Conservation (phyloP, 2,797 vertebrate genomes). For the Bradypus variegatus region DNA sequence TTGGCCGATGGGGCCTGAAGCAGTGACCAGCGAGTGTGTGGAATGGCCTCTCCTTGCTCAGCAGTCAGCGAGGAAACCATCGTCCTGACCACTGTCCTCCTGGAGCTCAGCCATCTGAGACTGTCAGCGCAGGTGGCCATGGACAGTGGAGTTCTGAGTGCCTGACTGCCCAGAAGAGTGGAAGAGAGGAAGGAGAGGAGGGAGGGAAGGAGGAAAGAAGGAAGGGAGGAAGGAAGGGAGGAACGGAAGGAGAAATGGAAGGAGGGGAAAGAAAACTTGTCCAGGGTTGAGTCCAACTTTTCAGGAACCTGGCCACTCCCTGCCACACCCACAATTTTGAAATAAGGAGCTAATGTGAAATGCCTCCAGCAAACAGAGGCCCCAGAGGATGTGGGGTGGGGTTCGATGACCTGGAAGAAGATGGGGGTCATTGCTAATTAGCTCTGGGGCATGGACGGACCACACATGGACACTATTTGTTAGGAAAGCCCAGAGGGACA, state of each 20-base stretch:
- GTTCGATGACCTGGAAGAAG: not conserved
- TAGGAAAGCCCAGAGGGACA: not conserved
- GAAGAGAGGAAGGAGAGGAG: not conserved
- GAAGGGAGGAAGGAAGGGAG: not conserved
- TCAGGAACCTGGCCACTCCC: not conserved
- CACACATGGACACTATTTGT: not conserved
- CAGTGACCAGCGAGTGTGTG: not conserved
- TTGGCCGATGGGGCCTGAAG: not conserved
- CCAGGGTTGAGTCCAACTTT: not conserved
- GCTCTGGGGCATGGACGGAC: not conserved
- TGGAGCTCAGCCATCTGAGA: no score
- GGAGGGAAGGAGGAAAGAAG: no score
- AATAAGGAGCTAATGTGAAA: not conserved
- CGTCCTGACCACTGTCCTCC: not conserved
- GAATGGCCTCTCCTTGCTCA: not conserved
- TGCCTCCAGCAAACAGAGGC: not conserved
- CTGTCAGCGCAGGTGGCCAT: accelerated
- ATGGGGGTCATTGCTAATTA: not conserved
- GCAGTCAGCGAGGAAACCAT: not conserved
- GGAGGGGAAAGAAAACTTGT: not conserved
- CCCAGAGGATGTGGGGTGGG: not conserved
- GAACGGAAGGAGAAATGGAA: not conserved
- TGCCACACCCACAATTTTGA: not conserved
- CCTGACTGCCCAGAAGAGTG: not conserved
- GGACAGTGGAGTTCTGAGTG: not conserved